These are phyloP conservation scores for Tupiocoris notatus DNA, from an alignment of 2,888 invertebrate species.

Conservation along the genomic window DNA sequence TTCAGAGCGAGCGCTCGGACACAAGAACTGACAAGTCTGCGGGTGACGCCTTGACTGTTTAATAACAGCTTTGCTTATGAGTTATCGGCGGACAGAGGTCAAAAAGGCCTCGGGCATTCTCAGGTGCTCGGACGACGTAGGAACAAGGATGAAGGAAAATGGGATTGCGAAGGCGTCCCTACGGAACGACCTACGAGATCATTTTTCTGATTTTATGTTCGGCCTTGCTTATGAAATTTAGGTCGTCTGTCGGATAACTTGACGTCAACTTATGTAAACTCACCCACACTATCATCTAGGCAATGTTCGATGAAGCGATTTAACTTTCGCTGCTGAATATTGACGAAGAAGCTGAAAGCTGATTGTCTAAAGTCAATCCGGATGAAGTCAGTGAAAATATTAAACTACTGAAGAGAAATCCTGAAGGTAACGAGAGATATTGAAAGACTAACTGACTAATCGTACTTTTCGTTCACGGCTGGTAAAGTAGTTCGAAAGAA, in stretches of 20 bases:
- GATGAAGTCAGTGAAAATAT: too few relatives aligned
- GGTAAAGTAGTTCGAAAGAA: too few relatives aligned
- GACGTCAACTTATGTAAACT: neutral
- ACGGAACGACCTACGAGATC: neutral
- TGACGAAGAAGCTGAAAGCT: too few relatives aligned
- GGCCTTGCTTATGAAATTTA: neutral
- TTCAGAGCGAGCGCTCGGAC: neutral
- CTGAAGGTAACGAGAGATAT: too few relatives aligned
- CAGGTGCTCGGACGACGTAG: neutral
- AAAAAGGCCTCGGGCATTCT: neutral
- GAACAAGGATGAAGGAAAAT: neutral
- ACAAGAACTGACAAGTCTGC: too few relatives aligned
- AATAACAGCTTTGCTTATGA: conserved; percentile 19
- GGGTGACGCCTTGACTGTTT: conserved; percentile 10
- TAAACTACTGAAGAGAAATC: too few relatives aligned
- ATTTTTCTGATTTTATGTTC: neutral
- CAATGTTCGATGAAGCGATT: too few relatives aligned
- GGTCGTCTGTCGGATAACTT: neutral
- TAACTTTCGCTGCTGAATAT: too few relatives aligned
- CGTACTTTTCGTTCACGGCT: too few relatives aligned
- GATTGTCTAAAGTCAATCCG: too few relatives aligned
- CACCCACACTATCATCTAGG: neutral
- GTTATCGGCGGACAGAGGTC: conserved; percentile 9
- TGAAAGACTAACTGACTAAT: too few relatives aligned
- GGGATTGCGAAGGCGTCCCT: neutral